Base-by-base conservation (phyloP, 92 coral and sea anemone species). In the Bergia puertoricense region DNA sequence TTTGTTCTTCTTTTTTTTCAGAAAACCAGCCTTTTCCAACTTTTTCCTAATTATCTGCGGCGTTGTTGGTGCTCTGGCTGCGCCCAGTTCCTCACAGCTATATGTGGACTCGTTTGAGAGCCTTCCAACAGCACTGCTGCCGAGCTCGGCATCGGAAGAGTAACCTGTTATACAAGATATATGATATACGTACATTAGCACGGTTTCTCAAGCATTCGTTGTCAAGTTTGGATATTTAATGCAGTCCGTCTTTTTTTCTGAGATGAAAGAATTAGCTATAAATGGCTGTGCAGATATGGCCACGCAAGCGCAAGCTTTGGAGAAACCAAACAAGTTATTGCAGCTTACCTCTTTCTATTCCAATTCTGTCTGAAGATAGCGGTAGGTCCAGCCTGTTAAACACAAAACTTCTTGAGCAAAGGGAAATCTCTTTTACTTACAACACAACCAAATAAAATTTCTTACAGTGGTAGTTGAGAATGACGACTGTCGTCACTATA, bases 91-190 rank as follows among this genome's bases (percentile, higher is more conserved):
- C 50, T 18, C 36, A 22, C 22, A 10, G 5, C 42, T 56, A 44
- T 8, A 30, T 15, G 10, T 44, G 16, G 68, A 46, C 13, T 50
- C 65, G 69, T 8, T 82, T n/a, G 83, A 72, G 10, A 2, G 59
- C 45, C 41, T 82, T 41, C 15, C 37, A 30, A 46, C 68, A 39
- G 23, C 76, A 11, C 45, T 69, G 7, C 68, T 74, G 7, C 7
- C 50, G 41, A 57, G 30, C 4, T 85, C 93, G 15, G 84, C 79
- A 40, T 88, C 93, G 8, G 93, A 91, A 15, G 86, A 88, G 79
- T 59, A 91, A 7, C 87, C 93, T 91, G 79, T 44, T 0, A 54
- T 13, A 62, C 72, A 48, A 44, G 8, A n/a, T 56, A 23, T 10
- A 56, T 42, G 8, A 5, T 7, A 69, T 45, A 44, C 5, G 20